A percentile compares a stretch with the other conserved stretches of the same genome.
phyloP scores from a whole-genome alignment of 92 coral and sea anemone genomes.

The Blastomussa wellsi region DNA sequence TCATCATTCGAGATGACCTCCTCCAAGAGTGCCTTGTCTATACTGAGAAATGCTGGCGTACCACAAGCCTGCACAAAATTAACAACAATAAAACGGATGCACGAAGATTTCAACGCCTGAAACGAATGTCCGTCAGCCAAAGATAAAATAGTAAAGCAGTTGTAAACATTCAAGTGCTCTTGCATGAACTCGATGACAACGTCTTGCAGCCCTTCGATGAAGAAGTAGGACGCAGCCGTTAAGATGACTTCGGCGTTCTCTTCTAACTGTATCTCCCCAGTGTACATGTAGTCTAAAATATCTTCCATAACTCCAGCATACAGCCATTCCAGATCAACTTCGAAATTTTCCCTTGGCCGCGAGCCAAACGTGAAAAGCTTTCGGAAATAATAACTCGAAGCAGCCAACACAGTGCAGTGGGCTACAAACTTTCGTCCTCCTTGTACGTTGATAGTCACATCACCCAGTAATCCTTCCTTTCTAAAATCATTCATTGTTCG shows the following conservation, averaged over 20 bases:
- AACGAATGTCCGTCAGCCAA: constrained; percentile 23
- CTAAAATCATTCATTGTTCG: constrained; percentile 26
- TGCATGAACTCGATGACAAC: constrained; percentile 6
- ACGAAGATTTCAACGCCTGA: constrained; percentile 15
- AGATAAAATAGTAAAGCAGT: constrained; percentile 28
- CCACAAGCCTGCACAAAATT: constrained; percentile 21
- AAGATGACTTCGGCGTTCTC: constrained; percentile 24
- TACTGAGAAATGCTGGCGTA: constrained; percentile 3
- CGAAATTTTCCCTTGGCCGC: constrained; percentile 3
- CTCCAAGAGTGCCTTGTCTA: background rate
- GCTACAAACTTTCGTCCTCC: constrained; percentile 27
- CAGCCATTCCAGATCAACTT: constrained; percentile 26
- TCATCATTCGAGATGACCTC: constrained; percentile 36
- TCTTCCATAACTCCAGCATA: constrained; percentile 16
- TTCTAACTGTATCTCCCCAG: constrained; percentile 22
- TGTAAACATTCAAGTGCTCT: constrained; percentile 17
- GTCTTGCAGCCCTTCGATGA: constrained; percentile 23
- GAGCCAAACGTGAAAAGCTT: constrained; percentile 14
- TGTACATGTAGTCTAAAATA: constrained; percentile 45
- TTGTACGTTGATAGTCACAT: constrained; percentile 26
- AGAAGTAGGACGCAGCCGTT: constrained; percentile 23
- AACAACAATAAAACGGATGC: constrained; percentile 7
- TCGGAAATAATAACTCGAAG: constrained; percentile 38
- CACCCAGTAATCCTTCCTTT: constrained; percentile 29
- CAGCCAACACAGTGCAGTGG: constrained; percentile 46